phyloP scores from a whole-genome alignment of 2,113 vertebrate genomes.

The Varanus komodoensis region DNA sequence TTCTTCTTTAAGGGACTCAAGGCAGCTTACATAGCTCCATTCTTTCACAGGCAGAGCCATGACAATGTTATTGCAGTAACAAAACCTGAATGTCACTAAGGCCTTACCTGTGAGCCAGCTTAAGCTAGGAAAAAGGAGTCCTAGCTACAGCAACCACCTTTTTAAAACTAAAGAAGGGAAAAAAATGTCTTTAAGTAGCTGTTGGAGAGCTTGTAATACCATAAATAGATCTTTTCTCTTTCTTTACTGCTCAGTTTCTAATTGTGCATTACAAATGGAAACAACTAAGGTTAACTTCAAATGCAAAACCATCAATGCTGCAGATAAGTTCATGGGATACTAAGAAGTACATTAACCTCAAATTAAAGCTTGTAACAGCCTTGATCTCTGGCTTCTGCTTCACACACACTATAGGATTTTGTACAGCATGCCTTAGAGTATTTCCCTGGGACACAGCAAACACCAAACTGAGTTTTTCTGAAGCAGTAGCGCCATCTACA shows the following conservation, averaged over 20 bases:
- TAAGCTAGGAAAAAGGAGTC: background rate
- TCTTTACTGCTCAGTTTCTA: constrained; percentile 29
- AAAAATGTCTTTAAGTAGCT: background rate
- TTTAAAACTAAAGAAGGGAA: background rate
- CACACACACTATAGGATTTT: constrained; percentile 25
- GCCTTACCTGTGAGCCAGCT: background rate
- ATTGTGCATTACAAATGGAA: constrained; percentile 28
- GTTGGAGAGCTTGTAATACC: constrained; percentile 23
- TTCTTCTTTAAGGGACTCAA: too few relatives aligned
- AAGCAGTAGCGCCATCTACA: constrained; percentile 64
- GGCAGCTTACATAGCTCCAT: too few relatives aligned
- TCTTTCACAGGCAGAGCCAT: background rate
- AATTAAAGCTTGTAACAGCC: constrained; percentile 59
- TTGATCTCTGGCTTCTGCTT: constrained; percentile 58
- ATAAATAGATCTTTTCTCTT: constrained; percentile 28
- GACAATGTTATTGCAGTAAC: background rate
- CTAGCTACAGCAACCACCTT: background rate
- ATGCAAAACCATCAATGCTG: constrained; percentile 30
- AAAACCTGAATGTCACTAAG: background rate
- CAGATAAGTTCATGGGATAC: constrained; percentile 46
- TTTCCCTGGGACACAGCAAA: constrained; percentile 1
- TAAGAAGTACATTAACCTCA: constrained; percentile 57
- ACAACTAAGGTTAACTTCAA: constrained; percentile 55
- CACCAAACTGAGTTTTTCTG: background rate
- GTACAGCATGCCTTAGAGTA: constrained; percentile 19